These are phyloP conservation scores for Cosmorhoe ocellata DNA, from an alignment of 2,888 invertebrate genomes.

Conservation along the genomic window DNA sequence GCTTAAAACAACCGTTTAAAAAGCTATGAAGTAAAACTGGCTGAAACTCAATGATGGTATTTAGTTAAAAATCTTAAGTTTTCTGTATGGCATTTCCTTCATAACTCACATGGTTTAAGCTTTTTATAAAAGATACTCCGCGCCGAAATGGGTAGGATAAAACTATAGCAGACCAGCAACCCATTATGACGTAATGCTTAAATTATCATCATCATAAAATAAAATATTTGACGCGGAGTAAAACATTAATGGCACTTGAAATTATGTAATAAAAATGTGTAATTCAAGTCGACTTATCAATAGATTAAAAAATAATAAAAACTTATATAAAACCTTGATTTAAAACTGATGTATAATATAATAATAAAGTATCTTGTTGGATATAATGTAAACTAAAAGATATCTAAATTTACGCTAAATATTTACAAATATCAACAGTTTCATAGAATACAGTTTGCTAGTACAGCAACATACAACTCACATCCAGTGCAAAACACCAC, in stretches of 20 bases:
- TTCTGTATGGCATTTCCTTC: too few relatives aligned
- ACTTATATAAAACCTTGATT: slow-evolving; percentile 9
- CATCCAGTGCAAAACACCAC: neutral
- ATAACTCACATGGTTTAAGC: too few relatives aligned
- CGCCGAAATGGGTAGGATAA: too few relatives aligned
- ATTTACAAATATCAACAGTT: slow-evolving; percentile 25
- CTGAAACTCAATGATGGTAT: too few relatives aligned
- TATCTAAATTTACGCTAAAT: slow-evolving; percentile 8
- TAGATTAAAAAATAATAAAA: slow-evolving; percentile 9
- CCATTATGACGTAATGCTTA: too few relatives aligned
- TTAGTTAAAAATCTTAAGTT: too few relatives aligned
- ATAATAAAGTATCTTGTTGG: slow-evolving; percentile 1
- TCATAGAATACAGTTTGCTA: slow-evolving; percentile 7
- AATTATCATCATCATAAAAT: neutral
- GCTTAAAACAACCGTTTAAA: too few relatives aligned
- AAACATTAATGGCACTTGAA: slow-evolving; percentile 16
- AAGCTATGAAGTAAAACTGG: too few relatives aligned
- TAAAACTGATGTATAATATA: neutral
- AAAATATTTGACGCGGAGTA: neutral
- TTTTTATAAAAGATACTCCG: too few relatives aligned
- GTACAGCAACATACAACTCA: slow-evolving; percentile 4
- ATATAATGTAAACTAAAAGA: slow-evolving; percentile 4
- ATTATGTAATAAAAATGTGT: slow-evolving; percentile 8
- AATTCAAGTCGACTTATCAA: slow-evolving; percentile 15
- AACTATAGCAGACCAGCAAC: too few relatives aligned